Conservation (phyloP, 2,797 vertebrate species). For the Pangasius mekongensis region DNA sequence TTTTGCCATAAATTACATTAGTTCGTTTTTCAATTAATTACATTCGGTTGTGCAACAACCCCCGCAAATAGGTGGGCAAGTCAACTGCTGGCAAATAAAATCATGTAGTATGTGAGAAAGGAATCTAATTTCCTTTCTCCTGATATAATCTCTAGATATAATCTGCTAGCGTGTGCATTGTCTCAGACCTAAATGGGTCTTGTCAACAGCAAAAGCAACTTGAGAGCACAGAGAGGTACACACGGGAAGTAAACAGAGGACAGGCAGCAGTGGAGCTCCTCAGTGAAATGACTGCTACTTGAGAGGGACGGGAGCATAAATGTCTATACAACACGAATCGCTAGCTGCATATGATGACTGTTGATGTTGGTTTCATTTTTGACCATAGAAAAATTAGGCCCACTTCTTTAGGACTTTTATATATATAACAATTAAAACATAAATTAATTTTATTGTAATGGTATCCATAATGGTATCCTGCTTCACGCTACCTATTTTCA, state of each 20-base stretch:
- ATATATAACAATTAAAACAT: too few species aligned
- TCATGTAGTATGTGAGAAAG: background rate
- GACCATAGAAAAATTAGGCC: background rate
- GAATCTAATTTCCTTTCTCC: constrained; percentile 13
- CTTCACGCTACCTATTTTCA: background rate
- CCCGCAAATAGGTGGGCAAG: background rate
- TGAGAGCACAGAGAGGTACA: background rate
- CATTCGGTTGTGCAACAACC: background rate
- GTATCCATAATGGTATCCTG: background rate
- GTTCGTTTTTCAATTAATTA: background rate
- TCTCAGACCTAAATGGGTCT: background rate
- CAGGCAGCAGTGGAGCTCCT: background rate
- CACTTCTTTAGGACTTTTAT: background rate
- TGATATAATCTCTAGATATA: background rate
- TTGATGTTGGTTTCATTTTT: background rate
- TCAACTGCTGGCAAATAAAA: constrained; percentile 13
- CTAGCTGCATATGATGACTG: background rate
- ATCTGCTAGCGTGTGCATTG: background rate
- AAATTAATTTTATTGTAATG: background rate
- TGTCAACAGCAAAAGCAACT: background rate
- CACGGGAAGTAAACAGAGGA: background rate
- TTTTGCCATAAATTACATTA: background rate
- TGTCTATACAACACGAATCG: background rate
- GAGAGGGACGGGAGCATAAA: background rate
- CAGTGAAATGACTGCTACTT: background rate